These are phyloP conservation scores for Bubalus kerabau DNA, from an alignment of 2,113 vertebrate genomes.

Conservation along the genomic window DNA sequence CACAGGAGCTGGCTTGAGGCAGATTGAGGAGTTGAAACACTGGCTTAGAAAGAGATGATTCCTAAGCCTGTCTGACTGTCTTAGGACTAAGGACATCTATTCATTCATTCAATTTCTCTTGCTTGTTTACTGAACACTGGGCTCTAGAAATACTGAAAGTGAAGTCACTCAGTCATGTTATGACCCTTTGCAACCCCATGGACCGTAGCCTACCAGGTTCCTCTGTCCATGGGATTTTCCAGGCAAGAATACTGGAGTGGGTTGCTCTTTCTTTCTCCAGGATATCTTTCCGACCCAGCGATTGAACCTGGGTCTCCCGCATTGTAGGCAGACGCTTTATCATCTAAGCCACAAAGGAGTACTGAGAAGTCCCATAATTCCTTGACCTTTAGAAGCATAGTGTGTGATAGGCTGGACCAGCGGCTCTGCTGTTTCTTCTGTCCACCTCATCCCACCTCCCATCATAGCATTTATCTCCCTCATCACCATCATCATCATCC, in stretches of 20 bases:
- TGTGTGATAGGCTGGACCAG: background rate
- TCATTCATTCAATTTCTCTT: background rate
- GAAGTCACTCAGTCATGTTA: background rate
- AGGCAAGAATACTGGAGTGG: background rate
- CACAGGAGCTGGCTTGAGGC: background rate
- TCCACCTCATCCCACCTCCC: background rate
- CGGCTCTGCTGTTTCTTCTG: background rate
- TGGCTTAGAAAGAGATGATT: background rate
- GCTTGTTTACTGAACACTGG: background rate
- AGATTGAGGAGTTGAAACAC: background rate
- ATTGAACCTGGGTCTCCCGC: background rate
- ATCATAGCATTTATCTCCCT: background rate
- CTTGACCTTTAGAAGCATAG: accelerated
- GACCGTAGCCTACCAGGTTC: background rate
- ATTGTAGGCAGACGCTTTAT: background rate
- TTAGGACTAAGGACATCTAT: background rate
- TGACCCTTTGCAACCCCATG: background rate
- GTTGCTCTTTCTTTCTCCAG: background rate
- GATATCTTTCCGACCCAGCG: background rate
- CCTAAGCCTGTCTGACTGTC: background rate
- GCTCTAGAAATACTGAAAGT: background rate
- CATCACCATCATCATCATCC: background rate
- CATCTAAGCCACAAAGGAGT: background rate
- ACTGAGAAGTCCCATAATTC: background rate
- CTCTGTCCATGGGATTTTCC: background rate